A percentile compares a stretch with the other conserved stretches of the same genome.
phyloP scores from a whole-genome alignment of 2,888 invertebrate species.

The Tetropium fuscum region DNA sequence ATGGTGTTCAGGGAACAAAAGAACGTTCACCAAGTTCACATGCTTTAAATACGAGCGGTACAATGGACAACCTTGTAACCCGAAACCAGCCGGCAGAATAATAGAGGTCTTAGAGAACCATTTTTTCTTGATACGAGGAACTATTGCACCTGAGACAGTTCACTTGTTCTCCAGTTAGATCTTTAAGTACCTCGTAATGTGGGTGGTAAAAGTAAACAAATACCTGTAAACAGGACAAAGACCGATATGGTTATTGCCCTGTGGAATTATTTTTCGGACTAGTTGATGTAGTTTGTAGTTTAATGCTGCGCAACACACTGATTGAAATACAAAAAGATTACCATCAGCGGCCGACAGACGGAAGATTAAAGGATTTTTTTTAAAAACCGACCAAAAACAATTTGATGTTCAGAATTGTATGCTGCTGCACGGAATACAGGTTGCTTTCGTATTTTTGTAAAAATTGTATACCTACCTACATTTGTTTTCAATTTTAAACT shows the following conservation, averaged over 20 bases:
- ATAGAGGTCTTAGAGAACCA: constrained; percentile 17
- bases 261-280: constrained; percentile 6
- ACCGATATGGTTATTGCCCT: constrained; percentile 7
- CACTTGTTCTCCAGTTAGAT: constrained; percentile 53
- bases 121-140: constrained; percentile 18
- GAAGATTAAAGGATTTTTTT: constrained; percentile 5
- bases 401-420: no score
- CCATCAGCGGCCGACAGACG: neutral
- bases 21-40: constrained; percentile 54
- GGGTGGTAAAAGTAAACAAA: constrained; percentile 37
- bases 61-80: constrained; percentile 61
- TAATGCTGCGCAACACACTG: constrained; percentile 7
- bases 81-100: constrained; percentile 50
- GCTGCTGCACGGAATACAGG: no score
- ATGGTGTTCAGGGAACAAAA: constrained; percentile 58
- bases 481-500: no score
- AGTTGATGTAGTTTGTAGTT: neutral
- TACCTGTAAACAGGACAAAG: constrained; percentile 21
- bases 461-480: no score
- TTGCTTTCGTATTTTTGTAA: no score
- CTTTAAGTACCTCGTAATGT: constrained; percentile 37
- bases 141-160: constrained; percentile 55
- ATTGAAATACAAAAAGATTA: constrained; percentile 9
- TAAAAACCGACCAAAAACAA: no score
- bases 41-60: constrained; percentile 56